phyloP scores from a whole-genome alignment of 2,888 invertebrate genomes.

The Herminia tarsipennalis region DNA sequence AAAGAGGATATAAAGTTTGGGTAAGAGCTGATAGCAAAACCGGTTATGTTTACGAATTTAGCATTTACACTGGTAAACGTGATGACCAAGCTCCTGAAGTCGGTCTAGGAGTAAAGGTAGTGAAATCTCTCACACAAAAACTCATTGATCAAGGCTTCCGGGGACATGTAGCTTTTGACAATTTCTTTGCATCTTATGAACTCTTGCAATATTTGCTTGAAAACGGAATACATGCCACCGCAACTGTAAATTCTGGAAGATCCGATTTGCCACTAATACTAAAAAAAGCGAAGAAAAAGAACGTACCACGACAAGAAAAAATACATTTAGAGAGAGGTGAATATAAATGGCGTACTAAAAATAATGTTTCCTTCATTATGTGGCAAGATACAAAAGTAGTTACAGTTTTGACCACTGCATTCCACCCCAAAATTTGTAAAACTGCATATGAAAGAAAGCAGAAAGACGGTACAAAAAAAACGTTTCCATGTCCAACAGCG shows the following conservation, averaged over 20 bases:
- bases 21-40: slow-evolving; percentile 16
- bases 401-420: slow-evolving; percentile 33
- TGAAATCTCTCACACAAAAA: slow-evolving; percentile 15
- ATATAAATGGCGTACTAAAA: slow-evolving; percentile 22
- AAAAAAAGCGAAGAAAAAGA: slow-evolving; percentile 16
- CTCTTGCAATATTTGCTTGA: slow-evolving; percentile 14
- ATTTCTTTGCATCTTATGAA: slow-evolving; percentile 15
- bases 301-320: slow-evolving; percentile 14
- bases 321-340: too few relatives aligned
- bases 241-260: slow-evolving; percentile 15
- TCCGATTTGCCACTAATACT: slow-evolving; percentile 17
- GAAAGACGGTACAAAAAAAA: slow-evolving; percentile 33
- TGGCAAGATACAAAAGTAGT: slow-evolving; percentile 36
- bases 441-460: slow-evolving; percentile 25
- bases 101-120: slow-evolving; percentile 21
- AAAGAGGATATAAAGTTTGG: slow-evolving; percentile 21
- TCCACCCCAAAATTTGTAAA: slow-evolving; percentile 15
- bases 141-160: slow-evolving; percentile 12
- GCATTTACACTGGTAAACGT: slow-evolving; percentile 21
- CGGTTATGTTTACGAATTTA: slow-evolving; percentile 21
- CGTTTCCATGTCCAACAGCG: slow-evolving; percentile 20
- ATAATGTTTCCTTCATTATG: slow-evolving; percentile 31
- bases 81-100: slow-evolving; percentile 20
- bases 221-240: slow-evolving; percentile 14
- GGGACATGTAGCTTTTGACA: slow-evolving; percentile 18